A percentile compares a stretch with the other conserved stretches of the same genome.
Conservation (phyloP, 2,113 vertebrate genomes). For the Argyrosomus japonicus region DNA sequence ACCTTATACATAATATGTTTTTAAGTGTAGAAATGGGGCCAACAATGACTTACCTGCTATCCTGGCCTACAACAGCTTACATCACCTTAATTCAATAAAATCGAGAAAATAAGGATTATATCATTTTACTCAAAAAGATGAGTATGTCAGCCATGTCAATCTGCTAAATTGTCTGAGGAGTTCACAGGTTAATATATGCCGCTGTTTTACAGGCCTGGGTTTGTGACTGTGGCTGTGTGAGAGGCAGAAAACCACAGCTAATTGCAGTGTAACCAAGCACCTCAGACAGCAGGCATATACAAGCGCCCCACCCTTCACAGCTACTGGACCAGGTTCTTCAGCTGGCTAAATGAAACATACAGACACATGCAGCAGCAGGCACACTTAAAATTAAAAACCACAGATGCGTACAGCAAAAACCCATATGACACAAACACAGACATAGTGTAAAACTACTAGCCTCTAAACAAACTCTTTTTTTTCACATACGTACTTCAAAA, state of each 20-base stretch:
- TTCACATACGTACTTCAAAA: conserved; percentile 22
- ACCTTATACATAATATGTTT: neutral
- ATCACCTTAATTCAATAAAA: neutral
- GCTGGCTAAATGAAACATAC: conserved; percentile 23
- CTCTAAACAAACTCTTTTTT: neutral
- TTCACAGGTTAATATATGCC: conserved; percentile 10
- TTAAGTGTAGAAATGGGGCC: neutral
- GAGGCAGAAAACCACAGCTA: conserved; percentile 51
- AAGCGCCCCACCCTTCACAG: conserved; percentile 47
- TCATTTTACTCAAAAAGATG: neutral
- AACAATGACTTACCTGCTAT: neutral
- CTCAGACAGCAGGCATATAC: conserved; percentile 43
- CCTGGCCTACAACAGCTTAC: neutral
- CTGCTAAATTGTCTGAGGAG: neutral
- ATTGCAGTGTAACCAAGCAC: conserved; percentile 63
- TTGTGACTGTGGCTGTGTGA: conserved; percentile 29
- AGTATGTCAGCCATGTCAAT: neutral
- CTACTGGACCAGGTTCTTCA: conserved; percentile 9
- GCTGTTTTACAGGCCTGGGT: conserved; percentile 3
- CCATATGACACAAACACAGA: conserved; percentile 7
- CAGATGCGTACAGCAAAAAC: conserved; percentile 3
- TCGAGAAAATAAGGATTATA: neutral
- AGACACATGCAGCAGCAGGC: conserved; percentile 21
- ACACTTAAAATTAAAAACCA: conserved; percentile 40
- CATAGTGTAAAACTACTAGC: neutral